A percentile compares a stretch with the other conserved stretches of the same genome.
Evolutionary conservation across 2,888 invertebrate species (phyloP).

Genomic region (Diarsia mendica): DNA sequence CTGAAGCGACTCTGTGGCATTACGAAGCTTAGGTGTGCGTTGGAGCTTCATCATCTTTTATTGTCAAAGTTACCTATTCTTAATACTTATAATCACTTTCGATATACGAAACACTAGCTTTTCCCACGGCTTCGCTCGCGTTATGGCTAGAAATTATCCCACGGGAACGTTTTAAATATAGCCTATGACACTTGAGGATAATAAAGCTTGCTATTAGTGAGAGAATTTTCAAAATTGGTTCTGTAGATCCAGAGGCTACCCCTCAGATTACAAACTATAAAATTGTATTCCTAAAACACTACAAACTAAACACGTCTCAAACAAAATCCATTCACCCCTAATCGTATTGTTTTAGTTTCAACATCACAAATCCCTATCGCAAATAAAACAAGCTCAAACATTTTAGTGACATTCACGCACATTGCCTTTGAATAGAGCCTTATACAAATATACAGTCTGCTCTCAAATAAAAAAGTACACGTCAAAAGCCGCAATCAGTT

Average conservation of each 20-base stretch:
- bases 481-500: conserved; percentile 61
- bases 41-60: too few species aligned
- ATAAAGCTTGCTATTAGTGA: too few species aligned
- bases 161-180: too few species aligned
- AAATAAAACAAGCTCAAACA: conserved; percentile 34
- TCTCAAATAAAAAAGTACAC: conserved; percentile 29
- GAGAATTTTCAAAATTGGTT: too few species aligned
- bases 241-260: too few species aligned
- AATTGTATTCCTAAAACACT: neutral
- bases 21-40: too few species aligned
- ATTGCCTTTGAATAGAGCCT: conserved; percentile 30
- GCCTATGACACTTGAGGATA: too few species aligned
- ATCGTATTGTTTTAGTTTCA: conserved; percentile 27
- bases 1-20: too few species aligned
- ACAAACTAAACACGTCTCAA: neutral
- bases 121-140: neutral
- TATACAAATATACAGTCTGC: conserved; percentile 26
- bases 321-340: conserved; percentile 16
- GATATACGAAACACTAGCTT: neutral
- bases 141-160: neutral
- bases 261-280: neutral
- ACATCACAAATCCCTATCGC: conserved; percentile 5
- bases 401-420: conserved; percentile 22
- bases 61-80: neutral
- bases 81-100: conserved; percentile 2